These are phyloP conservation scores for Kryptolebias ocellatus DNA, from an alignment of 2,797 vertebrate species.

Conservation along the genomic window DNA sequence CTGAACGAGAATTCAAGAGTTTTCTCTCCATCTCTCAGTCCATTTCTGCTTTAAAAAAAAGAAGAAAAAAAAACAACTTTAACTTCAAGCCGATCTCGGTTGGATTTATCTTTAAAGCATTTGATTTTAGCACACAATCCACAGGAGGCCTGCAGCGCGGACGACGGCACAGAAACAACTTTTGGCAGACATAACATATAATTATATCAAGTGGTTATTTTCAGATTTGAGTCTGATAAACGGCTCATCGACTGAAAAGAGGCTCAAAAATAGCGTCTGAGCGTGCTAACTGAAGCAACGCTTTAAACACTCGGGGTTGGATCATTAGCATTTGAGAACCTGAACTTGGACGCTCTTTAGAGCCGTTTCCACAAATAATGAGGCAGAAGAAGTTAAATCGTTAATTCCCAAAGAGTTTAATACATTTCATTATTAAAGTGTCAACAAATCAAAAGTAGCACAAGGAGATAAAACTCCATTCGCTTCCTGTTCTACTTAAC, in stretches of 20 bases:
- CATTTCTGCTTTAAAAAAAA: slow-evolving; percentile 38
- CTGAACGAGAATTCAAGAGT: slow-evolving; percentile 51
- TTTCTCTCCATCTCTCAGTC: slow-evolving; percentile 16
- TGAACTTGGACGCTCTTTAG: not conserved
- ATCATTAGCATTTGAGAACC: slow-evolving; percentile 12
- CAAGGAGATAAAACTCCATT: slow-evolving; percentile 53
- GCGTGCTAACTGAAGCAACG: slow-evolving; percentile 6
- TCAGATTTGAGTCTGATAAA: slow-evolving; percentile 28
- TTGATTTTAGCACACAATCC: slow-evolving; percentile 55
- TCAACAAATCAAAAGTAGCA: slow-evolving; percentile 42
- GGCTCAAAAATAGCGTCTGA: slow-evolving; percentile 11
- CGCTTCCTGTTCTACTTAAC: slow-evolving; percentile 69
- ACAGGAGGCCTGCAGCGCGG: slow-evolving; percentile 52
- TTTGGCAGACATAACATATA: slow-evolving; percentile 51
- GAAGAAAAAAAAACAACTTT: not conserved
- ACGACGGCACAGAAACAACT: slow-evolving; percentile 44
- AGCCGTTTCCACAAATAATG: not conserved
- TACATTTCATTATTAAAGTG: too few species aligned
- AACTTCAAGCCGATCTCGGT: slow-evolving; percentile 56
- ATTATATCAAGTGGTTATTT: slow-evolving; percentile 42
- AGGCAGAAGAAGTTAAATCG: slow-evolving; percentile 2
- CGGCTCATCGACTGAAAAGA: slow-evolving; percentile 11
- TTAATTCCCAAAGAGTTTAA: too few species aligned
- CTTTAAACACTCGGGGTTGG: not conserved
- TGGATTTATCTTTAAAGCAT: slow-evolving; percentile 50